Evolutionary conservation across 2,888 invertebrate species (phyloP).

Genomic region (Brenthis daphne): DNA sequence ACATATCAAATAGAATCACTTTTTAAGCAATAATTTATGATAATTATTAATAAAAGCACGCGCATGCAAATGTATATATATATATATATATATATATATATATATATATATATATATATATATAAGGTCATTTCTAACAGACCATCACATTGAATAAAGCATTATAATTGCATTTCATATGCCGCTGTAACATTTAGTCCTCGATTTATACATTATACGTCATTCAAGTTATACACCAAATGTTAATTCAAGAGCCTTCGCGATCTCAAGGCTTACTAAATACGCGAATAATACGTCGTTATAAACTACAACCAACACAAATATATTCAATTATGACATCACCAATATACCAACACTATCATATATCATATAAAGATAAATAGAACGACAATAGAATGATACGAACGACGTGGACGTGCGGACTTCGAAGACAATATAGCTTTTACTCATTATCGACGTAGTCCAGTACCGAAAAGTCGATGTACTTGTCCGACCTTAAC

Average conservation of each 20-base stretch:
- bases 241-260: neutral
- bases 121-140: conserved; percentile 2
- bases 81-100: too few species aligned
- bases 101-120: neutral
- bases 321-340: too few species aligned
- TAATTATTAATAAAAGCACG: neutral
- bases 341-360: too few species aligned
- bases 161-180: conserved; percentile 2
- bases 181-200: neutral
- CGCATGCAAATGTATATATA: neutral
- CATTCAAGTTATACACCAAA: neutral
- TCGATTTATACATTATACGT: conserved; percentile 1
- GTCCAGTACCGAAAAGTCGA: conserved; percentile 58
- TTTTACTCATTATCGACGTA: conserved; percentile 39
- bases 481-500: conserved; percentile 56
- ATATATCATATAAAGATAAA: too few species aligned
- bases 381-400: too few species aligned
- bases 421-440: neutral
- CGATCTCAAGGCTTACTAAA: neutral
- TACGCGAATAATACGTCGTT: neutral
- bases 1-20: neutral
- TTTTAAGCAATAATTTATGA: neutral
- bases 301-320: neutral
- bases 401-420: too few species aligned
- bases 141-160: neutral